Evolutionary conservation across 2,888 invertebrate genomes (phyloP).

Genomic region (Pollenia angustigena): DNA sequence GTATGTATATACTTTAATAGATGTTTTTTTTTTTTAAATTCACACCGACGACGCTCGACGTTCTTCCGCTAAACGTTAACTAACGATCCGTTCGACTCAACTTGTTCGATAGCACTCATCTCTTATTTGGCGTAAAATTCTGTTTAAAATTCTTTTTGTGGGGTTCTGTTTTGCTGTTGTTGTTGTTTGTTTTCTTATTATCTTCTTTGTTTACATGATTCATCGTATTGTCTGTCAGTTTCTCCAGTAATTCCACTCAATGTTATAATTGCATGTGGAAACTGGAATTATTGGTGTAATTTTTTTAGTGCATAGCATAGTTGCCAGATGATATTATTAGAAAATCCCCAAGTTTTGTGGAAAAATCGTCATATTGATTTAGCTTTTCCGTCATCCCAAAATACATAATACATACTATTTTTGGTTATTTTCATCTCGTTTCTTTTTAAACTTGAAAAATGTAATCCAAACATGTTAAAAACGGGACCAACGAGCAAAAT

Average conservation of each 20-base stretch:
- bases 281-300: slow-evolving; percentile 47
- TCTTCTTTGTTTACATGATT: slow-evolving; percentile 56
- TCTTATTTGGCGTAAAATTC: slow-evolving; percentile 60
- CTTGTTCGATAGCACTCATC: slow-evolving; percentile 70
- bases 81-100: slow-evolving; percentile 67
- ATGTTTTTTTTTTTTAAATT: slow-evolving; percentile 49
- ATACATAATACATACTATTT: no score
- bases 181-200: slow-evolving; percentile 37
- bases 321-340: no score
- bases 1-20: slow-evolving; percentile 39
- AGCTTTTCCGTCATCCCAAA: no score
- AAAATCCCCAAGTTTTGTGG: no score
- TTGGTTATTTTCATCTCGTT: no score
- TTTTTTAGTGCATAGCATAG: no score
- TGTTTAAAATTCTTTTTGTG: slow-evolving; percentile 63
- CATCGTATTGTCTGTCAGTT: slow-evolving; percentile 38
- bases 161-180: slow-evolving; percentile 41
- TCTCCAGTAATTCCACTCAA: slow-evolving; percentile 49
- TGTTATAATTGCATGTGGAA: slow-evolving; percentile 31
- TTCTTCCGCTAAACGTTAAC: slow-evolving; percentile 64
- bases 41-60: slow-evolving; percentile 59
- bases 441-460: no score
- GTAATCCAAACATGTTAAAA: no score
- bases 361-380: no score
- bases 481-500: no score